These are phyloP conservation scores for Petrocephalus schoutedeni DNA, from an alignment of 2,797 vertebrate genomes.

Conservation along the genomic window DNA sequence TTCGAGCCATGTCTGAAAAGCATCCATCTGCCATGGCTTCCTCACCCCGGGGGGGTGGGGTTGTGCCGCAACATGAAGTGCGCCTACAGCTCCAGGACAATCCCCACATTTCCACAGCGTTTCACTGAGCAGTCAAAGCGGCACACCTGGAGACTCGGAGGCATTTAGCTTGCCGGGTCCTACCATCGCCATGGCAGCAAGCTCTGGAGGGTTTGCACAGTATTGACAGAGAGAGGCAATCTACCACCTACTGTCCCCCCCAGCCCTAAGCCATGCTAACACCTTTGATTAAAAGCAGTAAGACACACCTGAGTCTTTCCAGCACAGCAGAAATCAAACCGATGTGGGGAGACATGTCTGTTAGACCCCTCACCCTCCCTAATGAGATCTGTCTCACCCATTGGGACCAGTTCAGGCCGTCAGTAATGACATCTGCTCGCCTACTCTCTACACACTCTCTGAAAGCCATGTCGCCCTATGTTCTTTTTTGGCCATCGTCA, in stretches of 20 bases:
- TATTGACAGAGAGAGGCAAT: conserved; percentile 21
- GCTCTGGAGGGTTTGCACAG: conserved; percentile 45
- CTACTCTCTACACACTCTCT: background rate
- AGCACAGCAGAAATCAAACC: conserved; percentile 16
- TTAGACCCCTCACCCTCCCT: conserved; percentile 35
- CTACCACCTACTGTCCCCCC: conserved; percentile 32
- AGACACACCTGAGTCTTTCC: conserved; percentile 14
- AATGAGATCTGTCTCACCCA: conserved; percentile 40
- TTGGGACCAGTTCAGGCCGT: background rate
- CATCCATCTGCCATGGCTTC: conserved; percentile 7
- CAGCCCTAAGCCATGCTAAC: conserved; percentile 10
- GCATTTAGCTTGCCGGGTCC: conserved; percentile 57
- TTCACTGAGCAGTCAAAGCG: background rate
- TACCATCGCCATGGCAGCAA: conserved; percentile 60
- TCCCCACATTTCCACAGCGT: conserved; percentile 18
- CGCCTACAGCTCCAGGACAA: conserved; percentile 22
- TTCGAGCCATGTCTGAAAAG: background rate
- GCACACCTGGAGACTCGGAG: conserved; percentile 34
- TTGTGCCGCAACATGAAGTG: background rate
- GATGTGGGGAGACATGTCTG: conserved; percentile 10
- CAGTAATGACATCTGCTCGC: conserved; percentile 5
- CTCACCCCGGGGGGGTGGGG: background rate
- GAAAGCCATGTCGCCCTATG: background rate
- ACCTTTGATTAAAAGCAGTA: conserved; percentile 21
- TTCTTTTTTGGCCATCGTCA: background rate